phyloP scores from a whole-genome alignment of 2,888 invertebrate genomes.

The Chirona hameri region DNA sequence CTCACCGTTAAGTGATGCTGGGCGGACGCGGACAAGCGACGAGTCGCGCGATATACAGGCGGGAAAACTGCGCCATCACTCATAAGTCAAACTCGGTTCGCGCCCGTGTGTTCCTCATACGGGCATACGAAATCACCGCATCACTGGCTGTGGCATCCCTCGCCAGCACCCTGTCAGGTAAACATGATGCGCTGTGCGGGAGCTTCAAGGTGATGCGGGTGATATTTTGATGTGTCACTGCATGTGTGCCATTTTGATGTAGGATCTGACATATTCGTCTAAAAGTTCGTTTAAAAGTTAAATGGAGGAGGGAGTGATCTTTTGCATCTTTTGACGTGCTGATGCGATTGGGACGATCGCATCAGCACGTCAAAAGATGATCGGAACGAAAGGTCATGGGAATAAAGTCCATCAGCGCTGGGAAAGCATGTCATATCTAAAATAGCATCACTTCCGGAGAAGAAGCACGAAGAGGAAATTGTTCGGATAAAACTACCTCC shows the following conservation, averaged over 20 bases:
- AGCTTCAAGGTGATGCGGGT: neutral
- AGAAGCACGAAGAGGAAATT: no score
- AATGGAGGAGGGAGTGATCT: no score
- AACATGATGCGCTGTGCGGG: no score
- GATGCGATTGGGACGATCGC: no score
- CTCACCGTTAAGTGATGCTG: neutral
- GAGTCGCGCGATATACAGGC: neutral
- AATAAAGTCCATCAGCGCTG: neutral
- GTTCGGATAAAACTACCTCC: no score
- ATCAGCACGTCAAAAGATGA: no score
- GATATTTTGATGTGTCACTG: neutral
- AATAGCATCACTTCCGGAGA: no score
- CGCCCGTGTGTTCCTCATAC: neutral
- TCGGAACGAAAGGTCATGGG: no score
- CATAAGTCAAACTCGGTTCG: neutral
- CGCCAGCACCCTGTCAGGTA: neutral
- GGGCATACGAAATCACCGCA: neutral
- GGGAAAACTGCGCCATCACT: neutral
- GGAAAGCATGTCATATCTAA: no score
- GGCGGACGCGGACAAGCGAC: neutral
- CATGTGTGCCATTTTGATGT: neutral
- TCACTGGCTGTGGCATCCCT: neutral
- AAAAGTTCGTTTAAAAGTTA: no score
- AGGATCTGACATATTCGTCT: no score
- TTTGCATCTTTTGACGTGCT: no score